Evolutionary conservation across 2,888 invertebrate species (phyloP).

Genomic region (Anoplius nigerrimus): DNA sequence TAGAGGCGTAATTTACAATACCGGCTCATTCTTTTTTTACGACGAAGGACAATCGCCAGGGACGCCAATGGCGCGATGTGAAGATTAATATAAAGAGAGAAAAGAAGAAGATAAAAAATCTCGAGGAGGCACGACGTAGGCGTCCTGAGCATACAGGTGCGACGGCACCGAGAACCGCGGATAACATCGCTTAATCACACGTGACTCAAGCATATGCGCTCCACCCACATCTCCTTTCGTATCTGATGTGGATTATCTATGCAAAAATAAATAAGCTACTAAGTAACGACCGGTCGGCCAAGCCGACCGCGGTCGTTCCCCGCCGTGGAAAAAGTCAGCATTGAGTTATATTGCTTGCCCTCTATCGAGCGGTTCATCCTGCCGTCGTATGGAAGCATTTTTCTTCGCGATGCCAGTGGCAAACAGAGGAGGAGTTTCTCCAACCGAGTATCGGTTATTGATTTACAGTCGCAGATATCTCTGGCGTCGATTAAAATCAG

Average conservation of each 20-base stretch:
- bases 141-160: constrained; percentile 67
- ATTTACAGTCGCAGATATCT: constrained; percentile 56
- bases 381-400: constrained; percentile 22
- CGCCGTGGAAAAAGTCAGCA: constrained; percentile 32
- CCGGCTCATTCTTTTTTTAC: constrained; percentile 9
- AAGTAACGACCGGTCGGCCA: constrained; percentile 51
- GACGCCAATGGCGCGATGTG: constrained; percentile 33
- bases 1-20: not conserved
- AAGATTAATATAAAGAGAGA: too few species aligned
- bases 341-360: constrained; percentile 43
- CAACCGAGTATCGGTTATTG: constrained; percentile 52
- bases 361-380: constrained; percentile 41
- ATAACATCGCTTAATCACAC: constrained; percentile 73
- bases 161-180: constrained; percentile 60
- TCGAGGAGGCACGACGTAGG: constrained; percentile 58
- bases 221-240: constrained; percentile 69
- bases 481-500: constrained; percentile 47
- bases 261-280: constrained; percentile 71
- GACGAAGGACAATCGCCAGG: constrained; percentile 46
- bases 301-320: constrained; percentile 19
- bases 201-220: constrained; percentile 66
- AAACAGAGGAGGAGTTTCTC: constrained; percentile 21
- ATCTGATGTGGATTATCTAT: constrained; percentile 70
- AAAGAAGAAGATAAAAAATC: constrained; percentile 22
- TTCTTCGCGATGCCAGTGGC: constrained; percentile 17